phyloP scores from a whole-genome alignment of 2,113 vertebrate species.

The Petrocephalus microphthalmus region DNA sequence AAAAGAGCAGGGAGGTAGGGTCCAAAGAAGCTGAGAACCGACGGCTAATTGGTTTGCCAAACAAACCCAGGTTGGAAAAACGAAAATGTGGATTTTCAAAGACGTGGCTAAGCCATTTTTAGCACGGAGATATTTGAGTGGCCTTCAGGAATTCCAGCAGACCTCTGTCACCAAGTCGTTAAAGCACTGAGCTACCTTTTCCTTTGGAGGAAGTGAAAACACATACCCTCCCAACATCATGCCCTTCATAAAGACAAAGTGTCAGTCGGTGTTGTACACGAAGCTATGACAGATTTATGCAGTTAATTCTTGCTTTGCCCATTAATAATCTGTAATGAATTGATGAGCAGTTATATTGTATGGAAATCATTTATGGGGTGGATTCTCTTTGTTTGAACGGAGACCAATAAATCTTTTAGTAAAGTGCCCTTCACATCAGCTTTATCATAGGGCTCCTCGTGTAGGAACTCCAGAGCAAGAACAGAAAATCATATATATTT shows the following conservation, averaged over 20 bases:
- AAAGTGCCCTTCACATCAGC: background rate
- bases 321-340: background rate
- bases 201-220: background rate
- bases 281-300: background rate
- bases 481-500: background rate
- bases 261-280: background rate
- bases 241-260: background rate
- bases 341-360: background rate
- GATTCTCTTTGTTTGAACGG: background rate
- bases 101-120: background rate
- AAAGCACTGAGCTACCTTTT: background rate
- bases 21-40: background rate
- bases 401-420: conserved; percentile 10
- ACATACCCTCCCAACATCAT: background rate
- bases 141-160: background rate
- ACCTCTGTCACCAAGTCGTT: background rate
- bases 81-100: background rate
- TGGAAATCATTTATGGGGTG: background rate
- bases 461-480: background rate
- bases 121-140: background rate
- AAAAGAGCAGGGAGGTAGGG: background rate
- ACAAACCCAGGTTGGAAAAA: background rate
- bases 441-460: background rate
- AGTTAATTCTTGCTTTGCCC: background rate
- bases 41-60: background rate